A percentile compares a stretch with the other conserved stretches of the same genome.
Conservation (phyloP, 2,888 invertebrate species). For the Dolichopus griseipennis region DNA sequence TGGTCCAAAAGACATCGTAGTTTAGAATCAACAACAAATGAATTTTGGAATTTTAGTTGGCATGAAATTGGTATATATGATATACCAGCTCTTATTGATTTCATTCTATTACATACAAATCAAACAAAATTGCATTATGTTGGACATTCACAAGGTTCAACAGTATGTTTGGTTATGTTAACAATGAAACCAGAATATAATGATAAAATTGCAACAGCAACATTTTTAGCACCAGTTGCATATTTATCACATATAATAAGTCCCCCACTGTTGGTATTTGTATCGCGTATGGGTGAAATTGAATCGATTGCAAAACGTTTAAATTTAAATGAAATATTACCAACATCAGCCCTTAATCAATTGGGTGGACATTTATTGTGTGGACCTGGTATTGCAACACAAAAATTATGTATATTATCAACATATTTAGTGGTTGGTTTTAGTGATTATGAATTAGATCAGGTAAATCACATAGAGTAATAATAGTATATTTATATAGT, state of each 20-base stretch:
- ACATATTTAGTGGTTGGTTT: constrained; percentile 37
- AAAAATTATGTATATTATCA: constrained; percentile 33
- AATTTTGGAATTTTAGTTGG: constrained; percentile 39
- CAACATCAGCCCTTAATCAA: constrained; percentile 36
- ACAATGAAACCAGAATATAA: constrained; percentile 33
- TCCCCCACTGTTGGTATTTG: constrained; percentile 31
- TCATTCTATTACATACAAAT: constrained; percentile 27
- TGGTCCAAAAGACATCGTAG: constrained; percentile 31
- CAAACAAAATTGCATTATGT: constrained; percentile 32
- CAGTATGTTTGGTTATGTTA: constrained; percentile 30
- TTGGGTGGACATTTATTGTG: constrained; percentile 36
- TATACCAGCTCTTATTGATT: constrained; percentile 34
- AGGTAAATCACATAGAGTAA: constrained; percentile 30
- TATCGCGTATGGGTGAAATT: constrained; percentile 26
- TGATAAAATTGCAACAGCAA: constrained; percentile 31
- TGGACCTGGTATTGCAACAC: constrained; percentile 32
- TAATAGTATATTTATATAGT: too few species aligned
- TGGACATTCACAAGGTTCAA: constrained; percentile 37
- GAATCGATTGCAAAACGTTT: constrained; percentile 35
- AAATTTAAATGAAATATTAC: constrained; percentile 35
- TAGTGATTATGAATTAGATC: constrained; percentile 39
- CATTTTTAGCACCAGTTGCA: constrained; percentile 34
- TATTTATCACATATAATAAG: constrained; percentile 32
- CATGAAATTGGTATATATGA: constrained; percentile 39
- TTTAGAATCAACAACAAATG: constrained; percentile 27